Conservation (phyloP, 2,113 vertebrate species). For the Etia nguti region DNA sequence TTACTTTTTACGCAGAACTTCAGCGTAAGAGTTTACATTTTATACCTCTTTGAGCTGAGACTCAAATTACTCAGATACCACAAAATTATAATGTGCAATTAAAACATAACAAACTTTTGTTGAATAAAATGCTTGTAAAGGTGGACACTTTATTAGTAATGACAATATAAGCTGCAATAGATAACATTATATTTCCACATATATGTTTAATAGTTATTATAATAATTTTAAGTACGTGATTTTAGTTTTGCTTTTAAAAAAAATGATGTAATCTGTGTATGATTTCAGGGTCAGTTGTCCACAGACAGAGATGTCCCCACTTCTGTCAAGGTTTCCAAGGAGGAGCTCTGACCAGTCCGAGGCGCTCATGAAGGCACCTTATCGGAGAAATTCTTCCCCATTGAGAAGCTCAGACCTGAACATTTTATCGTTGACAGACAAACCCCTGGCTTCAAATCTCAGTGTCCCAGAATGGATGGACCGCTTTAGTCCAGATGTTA, state of each 20-base stretch:
- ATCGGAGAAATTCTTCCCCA: slow-evolving; percentile 25
- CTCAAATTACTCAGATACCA: not conserved
- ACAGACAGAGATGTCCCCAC: not conserved
- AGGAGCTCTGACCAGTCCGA: slow-evolving; percentile 32
- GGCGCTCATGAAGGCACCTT: not conserved
- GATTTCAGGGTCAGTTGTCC: slow-evolving; percentile 20
- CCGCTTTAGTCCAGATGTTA: not conserved
- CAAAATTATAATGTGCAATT: not conserved
- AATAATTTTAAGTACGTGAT: not conserved
- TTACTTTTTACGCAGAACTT: slow-evolving; percentile 50
- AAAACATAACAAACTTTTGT: not conserved
- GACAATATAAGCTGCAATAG: not conserved
- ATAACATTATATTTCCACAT: not conserved
- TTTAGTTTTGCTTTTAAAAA: not conserved
- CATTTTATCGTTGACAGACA: not conserved
- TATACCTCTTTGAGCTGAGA: not conserved
- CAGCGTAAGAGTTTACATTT: slow-evolving; percentile 29
- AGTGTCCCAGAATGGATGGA: slow-evolving; percentile 5
- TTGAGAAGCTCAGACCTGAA: not conserved
- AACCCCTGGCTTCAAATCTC: not conserved
- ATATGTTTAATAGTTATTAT: not conserved
- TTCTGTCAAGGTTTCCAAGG: not conserved
- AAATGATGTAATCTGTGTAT: not conserved
- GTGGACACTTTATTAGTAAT: not conserved
- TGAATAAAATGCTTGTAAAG: not conserved